These are phyloP conservation scores for Limnephilus rhombicus DNA, from an alignment of 2,888 invertebrate genomes.

Conservation along the genomic window DNA sequence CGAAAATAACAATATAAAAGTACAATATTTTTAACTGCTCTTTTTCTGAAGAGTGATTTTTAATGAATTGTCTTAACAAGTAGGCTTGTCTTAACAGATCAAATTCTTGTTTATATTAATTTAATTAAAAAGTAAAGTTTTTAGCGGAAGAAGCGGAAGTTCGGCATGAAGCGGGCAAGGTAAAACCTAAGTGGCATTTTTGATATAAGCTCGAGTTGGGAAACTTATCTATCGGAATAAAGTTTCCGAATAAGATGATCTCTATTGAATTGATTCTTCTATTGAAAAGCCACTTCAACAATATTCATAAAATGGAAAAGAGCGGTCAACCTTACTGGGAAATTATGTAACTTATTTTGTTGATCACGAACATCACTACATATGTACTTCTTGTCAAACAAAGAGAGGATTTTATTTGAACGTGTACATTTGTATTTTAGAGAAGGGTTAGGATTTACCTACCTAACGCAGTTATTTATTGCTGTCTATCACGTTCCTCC, in stretches of 20 bases:
- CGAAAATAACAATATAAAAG: no score
- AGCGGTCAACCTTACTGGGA: not conserved
- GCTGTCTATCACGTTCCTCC: not conserved
- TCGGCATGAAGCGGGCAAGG: not conserved
- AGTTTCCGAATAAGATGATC: constrained; percentile 9
- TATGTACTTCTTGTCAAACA: not conserved
- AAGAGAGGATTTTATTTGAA: not conserved
- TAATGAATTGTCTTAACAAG: not conserved
- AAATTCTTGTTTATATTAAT: not conserved
- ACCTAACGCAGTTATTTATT: not conserved
- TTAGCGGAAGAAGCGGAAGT: not conserved
- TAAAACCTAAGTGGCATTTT: constrained; percentile 6
- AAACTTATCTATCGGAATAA: constrained; percentile 2
- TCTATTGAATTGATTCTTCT: not conserved
- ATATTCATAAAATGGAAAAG: constrained; percentile 9
- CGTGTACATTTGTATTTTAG: not conserved
- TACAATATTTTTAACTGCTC: no score
- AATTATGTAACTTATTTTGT: not conserved
- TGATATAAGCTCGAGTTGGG: not conserved
- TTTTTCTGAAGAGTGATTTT: not conserved
- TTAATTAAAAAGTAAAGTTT: not conserved
- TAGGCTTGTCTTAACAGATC: no score
- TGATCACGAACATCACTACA: not conserved
- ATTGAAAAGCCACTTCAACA: constrained; percentile 17
- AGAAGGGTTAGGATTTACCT: no score